A percentile compares a stretch with the other conserved stretches of the same genome.
phyloP scores from a whole-genome alignment of 2,888 invertebrate genomes.

The Euspilapteryx auroguttella region DNA sequence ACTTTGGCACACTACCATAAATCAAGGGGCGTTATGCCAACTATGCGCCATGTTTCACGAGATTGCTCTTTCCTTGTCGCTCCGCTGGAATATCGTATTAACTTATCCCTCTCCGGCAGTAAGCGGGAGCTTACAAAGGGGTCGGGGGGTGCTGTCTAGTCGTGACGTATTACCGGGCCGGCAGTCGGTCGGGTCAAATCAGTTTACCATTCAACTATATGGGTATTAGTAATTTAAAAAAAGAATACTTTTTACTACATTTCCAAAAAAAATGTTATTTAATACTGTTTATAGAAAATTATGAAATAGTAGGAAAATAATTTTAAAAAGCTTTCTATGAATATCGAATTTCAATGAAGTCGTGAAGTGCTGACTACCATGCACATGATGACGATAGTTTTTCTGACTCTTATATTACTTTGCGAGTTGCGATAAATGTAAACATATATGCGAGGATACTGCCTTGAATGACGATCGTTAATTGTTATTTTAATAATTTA shows the following conservation, averaged over 20 bases:
- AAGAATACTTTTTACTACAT: background rate
- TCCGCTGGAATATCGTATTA: conserved; percentile 25
- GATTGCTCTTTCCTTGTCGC: conserved; percentile 38
- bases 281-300: conserved; percentile 8
- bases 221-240: conserved; percentile 7
- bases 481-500: too few species aligned
- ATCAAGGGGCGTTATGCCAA: conserved; percentile 54
- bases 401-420: too few species aligned
- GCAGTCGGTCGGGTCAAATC: conserved; percentile 37
- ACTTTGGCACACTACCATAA: conserved; percentile 59
- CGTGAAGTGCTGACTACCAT: too few species aligned
- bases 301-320: conserved; percentile 5
- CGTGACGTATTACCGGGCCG: conserved; percentile 55
- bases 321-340: too few species aligned
- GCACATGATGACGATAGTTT: too few species aligned
- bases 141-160: conserved; percentile 52
- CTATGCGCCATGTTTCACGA: conserved; percentile 58
- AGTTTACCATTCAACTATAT: conserved; percentile 5
- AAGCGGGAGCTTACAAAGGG: conserved; percentile 35
- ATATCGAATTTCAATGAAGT: too few species aligned
- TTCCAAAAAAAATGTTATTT: background rate
- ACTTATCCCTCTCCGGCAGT: conserved; percentile 34
- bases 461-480: too few species aligned
- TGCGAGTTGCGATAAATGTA: too few species aligned
- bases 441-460: too few species aligned